Conservation (phyloP, 1,140 invertebrate genomes). For the Caligus rogercresseyi region DNA sequence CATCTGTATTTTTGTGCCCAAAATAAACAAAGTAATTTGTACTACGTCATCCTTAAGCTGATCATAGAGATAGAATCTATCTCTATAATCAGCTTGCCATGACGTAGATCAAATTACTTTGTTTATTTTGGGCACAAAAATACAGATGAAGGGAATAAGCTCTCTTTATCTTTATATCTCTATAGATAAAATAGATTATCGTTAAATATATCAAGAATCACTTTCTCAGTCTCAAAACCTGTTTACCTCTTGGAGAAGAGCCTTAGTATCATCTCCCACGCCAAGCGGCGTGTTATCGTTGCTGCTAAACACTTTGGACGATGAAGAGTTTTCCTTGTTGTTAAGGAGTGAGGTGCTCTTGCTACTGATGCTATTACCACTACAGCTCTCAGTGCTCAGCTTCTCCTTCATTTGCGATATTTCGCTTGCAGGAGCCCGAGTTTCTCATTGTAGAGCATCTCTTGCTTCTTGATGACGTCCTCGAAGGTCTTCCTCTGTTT, state of each 20-base stretch:
- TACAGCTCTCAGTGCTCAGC: neutral
- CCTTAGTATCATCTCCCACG: neutral
- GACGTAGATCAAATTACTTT: no score
- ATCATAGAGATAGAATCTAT: no score
- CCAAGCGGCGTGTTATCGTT: neutral
- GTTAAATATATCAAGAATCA: no score
- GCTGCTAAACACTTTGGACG: neutral
- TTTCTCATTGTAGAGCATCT: neutral
- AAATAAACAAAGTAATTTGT: no score
- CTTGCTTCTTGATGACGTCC: neutral
- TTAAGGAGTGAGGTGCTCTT: neutral
- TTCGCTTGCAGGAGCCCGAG: neutral
- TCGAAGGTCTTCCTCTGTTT: neutral
- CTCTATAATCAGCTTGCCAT: no score
- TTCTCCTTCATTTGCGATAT: neutral
- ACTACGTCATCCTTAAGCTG: no score
- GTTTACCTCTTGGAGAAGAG: neutral
- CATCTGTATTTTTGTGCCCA: no score
- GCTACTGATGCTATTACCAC: neutral
- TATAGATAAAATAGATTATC: no score
- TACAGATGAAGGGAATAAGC: no score
- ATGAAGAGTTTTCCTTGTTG: neutral
- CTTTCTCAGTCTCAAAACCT: no score
- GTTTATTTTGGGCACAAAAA: no score
- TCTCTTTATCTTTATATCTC: no score